These are phyloP conservation scores for Salvelinus namaycush DNA, from an alignment of 2,113 vertebrate species.

Conservation along the genomic window DNA sequence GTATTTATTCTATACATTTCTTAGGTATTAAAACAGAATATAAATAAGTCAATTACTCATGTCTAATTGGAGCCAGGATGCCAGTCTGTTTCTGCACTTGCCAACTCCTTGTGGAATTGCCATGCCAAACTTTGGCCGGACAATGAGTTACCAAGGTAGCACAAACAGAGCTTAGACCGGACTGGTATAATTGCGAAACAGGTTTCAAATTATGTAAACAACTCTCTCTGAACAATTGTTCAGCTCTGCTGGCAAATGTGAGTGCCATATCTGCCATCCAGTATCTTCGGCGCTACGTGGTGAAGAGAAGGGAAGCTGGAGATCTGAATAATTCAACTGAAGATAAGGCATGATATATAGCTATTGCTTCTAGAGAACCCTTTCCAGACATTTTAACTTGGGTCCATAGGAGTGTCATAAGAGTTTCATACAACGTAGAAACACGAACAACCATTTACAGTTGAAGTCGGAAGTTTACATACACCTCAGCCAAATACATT, in stretches of 20 bases:
- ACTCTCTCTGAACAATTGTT: conserved; percentile 44
- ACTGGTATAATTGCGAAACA: too few relatives aligned
- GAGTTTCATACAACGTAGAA: background rate
- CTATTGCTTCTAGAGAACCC: conserved; percentile 1
- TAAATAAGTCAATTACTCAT: background rate
- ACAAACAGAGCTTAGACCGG: conserved; percentile 37
- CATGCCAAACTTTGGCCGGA: too few relatives aligned
- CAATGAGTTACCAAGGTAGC: too few relatives aligned
- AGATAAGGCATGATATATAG: conserved; percentile 43
- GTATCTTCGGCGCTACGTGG: conserved; percentile 82
- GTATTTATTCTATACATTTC: background rate
- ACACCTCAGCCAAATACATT: too few relatives aligned
- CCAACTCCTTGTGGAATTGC: too few relatives aligned
- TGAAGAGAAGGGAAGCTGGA: conserved; percentile 17
- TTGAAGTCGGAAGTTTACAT: too few relatives aligned
- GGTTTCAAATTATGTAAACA: conserved; percentile 20
- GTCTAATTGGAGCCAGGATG: too few relatives aligned
- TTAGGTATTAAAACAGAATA: background rate
- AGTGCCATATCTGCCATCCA: conserved; percentile 93
- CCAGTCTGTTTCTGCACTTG: too few relatives aligned
- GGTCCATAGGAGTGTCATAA: conserved; percentile 50
- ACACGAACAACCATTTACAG: background rate
- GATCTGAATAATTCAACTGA: conserved; percentile 21
- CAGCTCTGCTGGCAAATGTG: conserved; percentile 91
- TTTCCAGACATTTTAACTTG: conserved; percentile 47